Base-by-base conservation (phyloP, 2,113 vertebrate species). In the Malaclemys terrapin region DNA sequence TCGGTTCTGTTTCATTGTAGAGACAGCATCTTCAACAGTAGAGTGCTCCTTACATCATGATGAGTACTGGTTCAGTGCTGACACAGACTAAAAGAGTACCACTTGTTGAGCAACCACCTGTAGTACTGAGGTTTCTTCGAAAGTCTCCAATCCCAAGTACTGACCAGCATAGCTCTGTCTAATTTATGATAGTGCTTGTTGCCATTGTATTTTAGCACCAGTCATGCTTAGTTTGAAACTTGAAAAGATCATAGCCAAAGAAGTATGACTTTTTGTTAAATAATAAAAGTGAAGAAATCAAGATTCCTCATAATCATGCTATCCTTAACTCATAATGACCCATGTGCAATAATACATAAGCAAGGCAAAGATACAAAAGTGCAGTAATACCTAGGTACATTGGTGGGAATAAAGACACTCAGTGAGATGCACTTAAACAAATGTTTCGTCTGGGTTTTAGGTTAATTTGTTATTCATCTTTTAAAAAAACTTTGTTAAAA, bases 261-360 rank as follows among this genome's bases (percentile, higher is more conserved):
- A 85, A 54, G 47, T 69, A 16, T 49, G 9, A 35, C 8, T 11
- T 2, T 31, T 0, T 53, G 8, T 78, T 8, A 80, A 86, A 31
- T 8, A 4, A 42, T 2, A 62, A 14, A 50, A 89, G 53, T 0
- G 2, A 75, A 8, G 35, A 38, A 75, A 38, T n/a, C 42, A 0
- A 38, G 25, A 47, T 45, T 84, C 53, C 16, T 24, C 8, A 0
- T 38, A 29, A 1, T 11, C 12, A 0, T 19, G 4, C 25, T 57
- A 45, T 5, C 10, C 50, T 85, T 84, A 45, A 0, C 38, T 10
- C 10, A 50, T 50, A 78, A 0, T 42, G 65, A 62, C 31, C 10
- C 24, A 14, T 24, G 20, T 20, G 1, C 2, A 1, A 14, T 19
- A 1, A 17, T 19, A 24, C 13, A 1, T 6, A 1, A 11, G 6